Conservation (phyloP, 2,888 invertebrate species). For the Cordylochernes scorpioides region DNA sequence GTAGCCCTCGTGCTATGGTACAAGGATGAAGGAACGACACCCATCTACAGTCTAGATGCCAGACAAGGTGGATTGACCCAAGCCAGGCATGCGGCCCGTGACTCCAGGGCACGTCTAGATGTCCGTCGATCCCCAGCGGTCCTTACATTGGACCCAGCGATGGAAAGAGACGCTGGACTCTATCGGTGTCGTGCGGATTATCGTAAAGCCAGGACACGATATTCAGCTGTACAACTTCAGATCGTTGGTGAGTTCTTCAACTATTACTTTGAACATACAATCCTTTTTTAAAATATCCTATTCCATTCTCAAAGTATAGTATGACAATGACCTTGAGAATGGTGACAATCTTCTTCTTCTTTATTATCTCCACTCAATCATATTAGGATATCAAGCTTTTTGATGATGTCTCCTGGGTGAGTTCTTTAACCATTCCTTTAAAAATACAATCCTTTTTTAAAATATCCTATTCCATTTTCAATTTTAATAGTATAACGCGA, state of each 20-base stretch:
- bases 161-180: constrained; percentile 61
- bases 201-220: constrained; percentile 62
- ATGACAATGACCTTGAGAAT: too few species aligned
- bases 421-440: too few species aligned
- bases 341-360: too few species aligned
- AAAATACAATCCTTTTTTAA: too few species aligned
- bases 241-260: constrained; percentile 74
- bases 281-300: too few species aligned
- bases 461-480: too few species aligned
- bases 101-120: constrained; percentile 60
- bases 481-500: too few species aligned
- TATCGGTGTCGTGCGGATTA: constrained; percentile 74
- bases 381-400: too few species aligned
- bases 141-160: constrained; percentile 26
- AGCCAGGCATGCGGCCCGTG: constrained; percentile 32
- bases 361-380: too few species aligned
- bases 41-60: constrained; percentile 20
- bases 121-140: constrained; percentile 35
- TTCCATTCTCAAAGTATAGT: too few species aligned
- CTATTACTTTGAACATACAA: too few species aligned
- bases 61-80: constrained; percentile 13
- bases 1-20: constrained; percentile 74
- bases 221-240: constrained; percentile 64
- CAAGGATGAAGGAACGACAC: constrained; percentile 58
- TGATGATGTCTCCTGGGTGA: too few species aligned